Percentiles rank a stretch among this genome's conserved stretches.
phyloP scores from a whole-genome alignment of 2,113 vertebrate genomes.

The Canis aureus region DNA sequence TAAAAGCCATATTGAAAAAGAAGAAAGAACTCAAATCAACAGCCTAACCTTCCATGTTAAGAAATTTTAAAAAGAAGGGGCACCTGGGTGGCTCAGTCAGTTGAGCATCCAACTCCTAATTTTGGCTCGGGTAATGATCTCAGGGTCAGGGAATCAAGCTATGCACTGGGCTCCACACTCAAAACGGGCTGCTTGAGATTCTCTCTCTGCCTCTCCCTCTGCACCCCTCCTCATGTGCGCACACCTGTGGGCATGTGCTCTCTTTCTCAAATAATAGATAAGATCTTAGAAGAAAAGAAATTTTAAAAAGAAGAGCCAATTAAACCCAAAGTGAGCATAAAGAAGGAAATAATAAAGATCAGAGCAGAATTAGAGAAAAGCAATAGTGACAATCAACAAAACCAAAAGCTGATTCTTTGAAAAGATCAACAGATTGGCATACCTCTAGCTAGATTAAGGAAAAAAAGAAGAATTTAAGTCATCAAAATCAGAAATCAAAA shows the following conservation, averaged over 20 bases:
- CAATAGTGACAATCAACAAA: neutral
- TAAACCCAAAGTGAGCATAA: neutral
- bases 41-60: neutral
- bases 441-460: neutral
- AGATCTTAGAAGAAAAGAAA: neutral
- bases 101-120: neutral
- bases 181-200: neutral
- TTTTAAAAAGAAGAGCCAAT: neutral
- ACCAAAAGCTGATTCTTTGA: neutral
- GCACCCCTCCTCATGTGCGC: neutral
- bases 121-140: neutral
- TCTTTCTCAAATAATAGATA: neutral
- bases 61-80: neutral
- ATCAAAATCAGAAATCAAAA: conserved; percentile 13
- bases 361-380: neutral
- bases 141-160: neutral
- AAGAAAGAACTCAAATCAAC: neutral
- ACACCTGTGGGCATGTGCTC: neutral
- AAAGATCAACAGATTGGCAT: neutral
- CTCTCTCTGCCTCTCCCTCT: neutral
- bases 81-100: neutral
- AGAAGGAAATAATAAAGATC: neutral
- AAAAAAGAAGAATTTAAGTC: neutral
- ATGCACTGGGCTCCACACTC: neutral
- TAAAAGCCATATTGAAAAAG: neutral